Base-by-base conservation (phyloP, 2,888 invertebrate species). In the Yponomeuta cagnagella region DNA sequence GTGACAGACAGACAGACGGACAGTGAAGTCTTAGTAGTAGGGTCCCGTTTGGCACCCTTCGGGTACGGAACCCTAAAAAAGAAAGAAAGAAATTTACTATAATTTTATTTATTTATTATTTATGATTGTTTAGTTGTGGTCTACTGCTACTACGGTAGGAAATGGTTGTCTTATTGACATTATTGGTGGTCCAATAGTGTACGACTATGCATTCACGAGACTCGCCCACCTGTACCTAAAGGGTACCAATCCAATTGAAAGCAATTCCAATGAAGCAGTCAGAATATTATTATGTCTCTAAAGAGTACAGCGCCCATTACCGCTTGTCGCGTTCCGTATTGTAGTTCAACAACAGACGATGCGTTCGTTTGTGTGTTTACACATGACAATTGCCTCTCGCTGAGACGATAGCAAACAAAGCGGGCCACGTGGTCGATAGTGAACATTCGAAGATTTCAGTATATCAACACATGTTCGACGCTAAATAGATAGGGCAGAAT, bases 331-430 rank as follows among this genome's bases (percentile, higher is more conserved):
- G 76, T 75, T 68, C 77, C 74, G 76, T 74, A 78, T 68, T 37
- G 75, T 15, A 58, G 52, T 58, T 58, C 52, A 12, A 58, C 52
- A 58, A 58, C 52, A 58, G 3, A 58, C 52, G 52, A 58, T 43
- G 74, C 72, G 77, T 74, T 77, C 79, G 82, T 85, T 83, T 82
- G 78, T 75, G 78, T 75, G 75, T 82, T 84, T 86, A 82, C 80
- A 78, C 82, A 74, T 77, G 82, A 79, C 85, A 85, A 87, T 85
- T 82, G 80, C 72, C 74, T 74, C 52, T 58, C 52, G 52, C 52
- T 58, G 52, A 12, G 52, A 2, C 15, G 52, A 77, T 77, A 8
- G 65, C 33, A 65, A 30, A 31, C 65, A 33, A 65, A 33, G 30
- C 65, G 6, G 52, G 52, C 12, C 52, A 58, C 52, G 52, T 58